Base-by-base conservation (phyloP, 2,888 invertebrate genomes). In the Drosophila pegasa region DNA sequence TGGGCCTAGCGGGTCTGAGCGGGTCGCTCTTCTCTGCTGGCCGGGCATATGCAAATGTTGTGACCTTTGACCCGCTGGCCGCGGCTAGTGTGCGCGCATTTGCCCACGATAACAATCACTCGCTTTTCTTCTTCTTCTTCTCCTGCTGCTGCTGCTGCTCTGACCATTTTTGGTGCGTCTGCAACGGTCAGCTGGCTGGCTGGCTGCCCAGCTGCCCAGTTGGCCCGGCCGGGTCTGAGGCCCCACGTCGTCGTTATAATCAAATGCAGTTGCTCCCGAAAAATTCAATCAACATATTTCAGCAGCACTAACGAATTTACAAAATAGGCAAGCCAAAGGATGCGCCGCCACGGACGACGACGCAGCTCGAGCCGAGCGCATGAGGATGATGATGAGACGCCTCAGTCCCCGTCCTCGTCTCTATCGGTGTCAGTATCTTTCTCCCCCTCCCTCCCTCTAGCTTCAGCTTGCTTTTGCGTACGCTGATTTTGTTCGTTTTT, bases 231-330 rank as follows among this genome's bases (percentile, higher is more conserved):
- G n/a, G 57, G 31, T 35, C 51, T 40, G n/a, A 35, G 51, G 48
- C 71, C 47, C 52, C 70, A 37, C 48, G 50, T 52, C 38, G 38
- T 65, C 81, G 75, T 82, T 81, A 75, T 85, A 85, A 88, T 88
- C 84, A 85, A 85, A 88, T 84, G 88, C 84, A 85, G 84, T 84
- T 88, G 87, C 89, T 87, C 88, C 88, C 89, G 87, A 88, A 88
- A 85, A 87, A 87, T 87, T 89, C 88, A 88, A 89, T 88, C 88
- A 88, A 88, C 88, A 88, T 88, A 88, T 88, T 89, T 89, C 89
- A 87, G 86, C 88, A 82, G 89, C 88, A 88, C 88, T 88, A 88
- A 88, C 89, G 88, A 88, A 88, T 88, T 88, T 89, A 87, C 89
- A 83, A 89, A 88, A 89, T 88, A 89, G 88, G 88, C 88, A 87